Base-by-base conservation (phyloP, 2,888 invertebrate genomes). In the Ommatoiulus sabulosus region DNA sequence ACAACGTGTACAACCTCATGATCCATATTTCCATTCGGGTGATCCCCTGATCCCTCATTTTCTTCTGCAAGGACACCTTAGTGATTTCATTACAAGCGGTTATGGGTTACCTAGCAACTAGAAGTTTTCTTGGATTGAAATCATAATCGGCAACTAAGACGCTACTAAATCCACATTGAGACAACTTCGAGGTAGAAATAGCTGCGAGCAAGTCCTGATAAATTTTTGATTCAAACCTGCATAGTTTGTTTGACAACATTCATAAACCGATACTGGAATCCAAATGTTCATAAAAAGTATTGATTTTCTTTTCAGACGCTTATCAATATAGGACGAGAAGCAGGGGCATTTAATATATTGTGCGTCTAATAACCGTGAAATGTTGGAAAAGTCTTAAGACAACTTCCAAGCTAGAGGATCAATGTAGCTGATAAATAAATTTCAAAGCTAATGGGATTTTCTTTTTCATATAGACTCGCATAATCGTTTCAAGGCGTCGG, bases 61-160 rank as follows among this genome's bases (percentile, higher is more conserved):
- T 72, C 72, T 24, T 10, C 72, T 6, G 24, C 72, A 72, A 72
- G 72, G 72, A 72, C 72, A 72, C 63, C 63, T 63, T 72, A 24
- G 24, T 10, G 72, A 72, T 24, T 72, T 72, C 72, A 72, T 72
- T 72, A 72, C 72, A 72, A 72, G 72, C 52, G 87, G 52, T 52
- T 48, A 87, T 87, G 87, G 52, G 87, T 87, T 87, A 15, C 87
- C 87, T 52, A 48, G 87, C 87, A 87, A 87, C 87, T 57, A 87
- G 48, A 52, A 87, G 52, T 35, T 87, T 52, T 43, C 87, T 87
- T 52, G 87, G 87, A 87, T 87, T 20, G 87, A 87, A 48, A 87
- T 87, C 87, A 48, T 87, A 87, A 87, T 87, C 87, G 52, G 52
- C 52, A 87, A 52, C 46, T 87, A 52, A 87, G 87, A 72, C 72